Evolutionary conservation across 2,888 invertebrate species (phyloP).

Genomic region (Philopedon plagiatum): DNA sequence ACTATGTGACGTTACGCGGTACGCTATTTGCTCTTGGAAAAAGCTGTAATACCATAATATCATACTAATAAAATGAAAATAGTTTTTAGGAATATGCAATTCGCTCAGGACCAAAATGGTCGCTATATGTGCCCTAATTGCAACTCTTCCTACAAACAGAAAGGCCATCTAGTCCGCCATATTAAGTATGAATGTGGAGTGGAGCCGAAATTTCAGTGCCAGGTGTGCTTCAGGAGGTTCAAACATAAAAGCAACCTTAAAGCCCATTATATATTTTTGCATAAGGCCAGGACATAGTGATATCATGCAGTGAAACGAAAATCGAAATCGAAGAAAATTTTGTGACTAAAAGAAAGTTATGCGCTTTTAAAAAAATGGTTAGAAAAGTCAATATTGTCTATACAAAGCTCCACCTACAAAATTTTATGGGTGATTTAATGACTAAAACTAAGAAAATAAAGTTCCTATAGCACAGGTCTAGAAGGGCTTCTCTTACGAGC

Average conservation of each 20-base stretch:
- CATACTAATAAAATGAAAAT: constrained; percentile 18
- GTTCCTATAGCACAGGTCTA: no score
- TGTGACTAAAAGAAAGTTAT: no score
- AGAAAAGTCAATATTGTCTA: no score
- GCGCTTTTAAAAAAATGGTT: no score
- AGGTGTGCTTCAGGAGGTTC: constrained; percentile 66
- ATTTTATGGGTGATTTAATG: no score
- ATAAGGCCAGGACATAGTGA: constrained; percentile 57
- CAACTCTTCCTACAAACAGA: constrained; percentile 60
- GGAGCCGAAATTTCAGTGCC: constrained; percentile 69
- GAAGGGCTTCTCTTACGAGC: no score
- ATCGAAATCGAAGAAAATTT: no score
- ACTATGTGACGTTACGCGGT: background rate
- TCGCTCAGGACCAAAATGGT: constrained; percentile 59
- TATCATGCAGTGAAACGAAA: no score
- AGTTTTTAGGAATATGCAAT: constrained; percentile 61
- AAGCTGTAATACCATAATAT: background rate
- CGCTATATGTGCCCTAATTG: constrained; percentile 60
- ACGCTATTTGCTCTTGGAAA: background rate
- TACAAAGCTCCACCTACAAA: no score
- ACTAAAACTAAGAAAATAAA: no score
- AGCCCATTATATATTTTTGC: constrained; percentile 66
- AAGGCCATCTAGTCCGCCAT: constrained; percentile 62
- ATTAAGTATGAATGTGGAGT: constrained; percentile 64
- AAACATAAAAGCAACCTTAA: constrained; percentile 71